Base-by-base conservation (phyloP, 2,888 invertebrate species). In the Tenodera sinensis region DNA sequence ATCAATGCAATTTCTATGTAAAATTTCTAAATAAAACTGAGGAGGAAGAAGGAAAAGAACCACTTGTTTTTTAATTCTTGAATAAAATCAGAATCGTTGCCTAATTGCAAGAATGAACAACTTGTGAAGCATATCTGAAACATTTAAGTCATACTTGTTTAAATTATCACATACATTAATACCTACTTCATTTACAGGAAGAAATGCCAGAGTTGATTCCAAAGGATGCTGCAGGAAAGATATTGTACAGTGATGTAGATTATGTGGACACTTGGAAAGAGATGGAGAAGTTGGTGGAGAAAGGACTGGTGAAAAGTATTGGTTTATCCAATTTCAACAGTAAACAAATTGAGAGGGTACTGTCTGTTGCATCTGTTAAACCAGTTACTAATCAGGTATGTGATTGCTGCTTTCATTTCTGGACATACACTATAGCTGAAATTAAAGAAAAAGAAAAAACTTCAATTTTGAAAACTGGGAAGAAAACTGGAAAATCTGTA, bases 321-420 rank as follows among this genome's bases (percentile, higher is more conserved):
- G 98, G 98, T 0, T 92, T 98, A 1, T 97, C 97, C 54, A 98
- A 98, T 93, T 98, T 98, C 92, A 98, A 97, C 93, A 95, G 94
- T 91, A 94, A 95, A 89, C 98, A 98, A 93, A 93, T 97, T 25
- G 94, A 95, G 89, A 94, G 96, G 81, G 91, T 98, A 7, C 91
- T 97, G 87, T 93, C 94, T 82, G 92, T 92, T 14, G 95, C 96
- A 4, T 94, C 93, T 12, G 93, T 96, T 86, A 95, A 95, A 91
- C 97, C 96, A 0, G 96, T 95, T 0, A 94, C 94, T 0, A 95
- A 96, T 91, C 97, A 97, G 94, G 95, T 95, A 91, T 87, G 88
- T 8, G 20, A 85, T 25, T 71, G 54, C 54, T 42, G 9, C 42
- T 42, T 42, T 42, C 12, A 42, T 6, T 6, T 42, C 0, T 42